Conservation (phyloP, 1,140 invertebrate genomes). For the Geopemphigus sp. region DNA sequence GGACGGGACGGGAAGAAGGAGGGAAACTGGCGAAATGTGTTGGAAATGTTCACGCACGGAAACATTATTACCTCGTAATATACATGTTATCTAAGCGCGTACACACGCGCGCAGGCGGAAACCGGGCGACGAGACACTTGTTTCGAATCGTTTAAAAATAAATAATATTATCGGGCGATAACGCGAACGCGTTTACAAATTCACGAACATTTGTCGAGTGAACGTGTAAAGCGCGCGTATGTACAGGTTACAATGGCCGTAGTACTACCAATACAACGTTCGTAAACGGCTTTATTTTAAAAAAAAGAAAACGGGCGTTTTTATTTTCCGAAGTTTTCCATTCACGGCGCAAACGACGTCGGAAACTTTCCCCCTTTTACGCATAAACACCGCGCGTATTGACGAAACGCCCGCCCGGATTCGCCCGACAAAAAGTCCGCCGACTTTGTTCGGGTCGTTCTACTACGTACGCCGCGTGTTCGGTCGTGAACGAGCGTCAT, state of each 20-base stretch:
- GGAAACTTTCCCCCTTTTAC: not conserved
- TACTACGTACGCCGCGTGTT: too few species aligned
- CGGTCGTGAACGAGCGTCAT: not conserved
- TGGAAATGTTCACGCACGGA: not conserved
- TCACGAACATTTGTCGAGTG: not conserved
- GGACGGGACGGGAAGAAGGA: too few species aligned
- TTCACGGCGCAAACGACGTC: too few species aligned
- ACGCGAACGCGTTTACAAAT: not conserved
- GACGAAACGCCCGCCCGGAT: not conserved
- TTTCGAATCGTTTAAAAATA: slow-evolving; percentile 12
- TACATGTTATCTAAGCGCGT: too few species aligned
- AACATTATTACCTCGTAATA: slow-evolving; percentile 12
- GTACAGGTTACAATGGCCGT: not conserved
- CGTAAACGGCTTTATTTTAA: slow-evolving; percentile 4
- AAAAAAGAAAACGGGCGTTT: not conserved
- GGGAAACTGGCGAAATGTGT: not conserved
- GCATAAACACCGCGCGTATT: not conserved
- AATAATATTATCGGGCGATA: not conserved
- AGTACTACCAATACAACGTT: not conserved
- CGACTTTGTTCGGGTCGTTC: too few species aligned
- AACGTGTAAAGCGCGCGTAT: too few species aligned
- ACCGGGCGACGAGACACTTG: not conserved
- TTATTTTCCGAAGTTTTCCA: not conserved
- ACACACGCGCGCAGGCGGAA: not conserved
- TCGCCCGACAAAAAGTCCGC: too few species aligned